Evolutionary conservation across 2,888 invertebrate species (phyloP).

Genomic region (Cerastoderma edule): DNA sequence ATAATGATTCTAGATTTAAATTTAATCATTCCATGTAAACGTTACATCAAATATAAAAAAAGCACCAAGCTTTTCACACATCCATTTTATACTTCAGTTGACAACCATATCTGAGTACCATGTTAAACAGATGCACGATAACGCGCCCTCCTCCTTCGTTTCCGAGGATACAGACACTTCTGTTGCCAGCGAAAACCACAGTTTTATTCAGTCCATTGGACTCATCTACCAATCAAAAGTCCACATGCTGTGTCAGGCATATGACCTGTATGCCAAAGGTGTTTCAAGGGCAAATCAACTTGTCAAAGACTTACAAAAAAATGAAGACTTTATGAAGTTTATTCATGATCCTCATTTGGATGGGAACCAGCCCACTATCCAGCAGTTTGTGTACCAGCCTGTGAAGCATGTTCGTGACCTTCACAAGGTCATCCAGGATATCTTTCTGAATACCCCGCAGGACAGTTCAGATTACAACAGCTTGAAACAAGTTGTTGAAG

Average conservation of each 20-base stretch:
- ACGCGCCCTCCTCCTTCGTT: conserved; percentile 71
- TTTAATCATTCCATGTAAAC: too few relatives aligned
- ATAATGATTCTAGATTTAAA: too few relatives aligned
- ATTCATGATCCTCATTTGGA: conserved; percentile 67
- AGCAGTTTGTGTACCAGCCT: conserved; percentile 75
- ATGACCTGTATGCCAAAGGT: conserved; percentile 79
- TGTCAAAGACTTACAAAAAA: conserved; percentile 69
- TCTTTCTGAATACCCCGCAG: conserved; percentile 70
- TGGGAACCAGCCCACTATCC: conserved; percentile 72
- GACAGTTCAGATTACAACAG: conserved; percentile 70
- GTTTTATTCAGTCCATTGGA: conserved; percentile 73
- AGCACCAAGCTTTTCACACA: too few relatives aligned
- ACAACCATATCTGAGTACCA: conserved; percentile 80
- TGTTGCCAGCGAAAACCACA: conserved; percentile 67
- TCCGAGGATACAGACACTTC: conserved; percentile 74
- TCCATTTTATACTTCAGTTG: conserved; percentile 64
- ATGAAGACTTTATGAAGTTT: conserved; percentile 77
- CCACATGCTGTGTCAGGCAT: conserved; percentile 79
- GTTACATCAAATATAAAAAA: too few relatives aligned
- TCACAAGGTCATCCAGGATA: conserved; percentile 71
- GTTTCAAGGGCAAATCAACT: conserved; percentile 73
- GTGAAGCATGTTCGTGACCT: conserved; percentile 78
- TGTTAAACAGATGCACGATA: conserved; percentile 79
- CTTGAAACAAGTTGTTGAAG: conserved; percentile 77
- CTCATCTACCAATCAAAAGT: conserved; percentile 75